Conservation (phyloP, 2,113 vertebrate species). For the Oenanthe oenanthe region DNA sequence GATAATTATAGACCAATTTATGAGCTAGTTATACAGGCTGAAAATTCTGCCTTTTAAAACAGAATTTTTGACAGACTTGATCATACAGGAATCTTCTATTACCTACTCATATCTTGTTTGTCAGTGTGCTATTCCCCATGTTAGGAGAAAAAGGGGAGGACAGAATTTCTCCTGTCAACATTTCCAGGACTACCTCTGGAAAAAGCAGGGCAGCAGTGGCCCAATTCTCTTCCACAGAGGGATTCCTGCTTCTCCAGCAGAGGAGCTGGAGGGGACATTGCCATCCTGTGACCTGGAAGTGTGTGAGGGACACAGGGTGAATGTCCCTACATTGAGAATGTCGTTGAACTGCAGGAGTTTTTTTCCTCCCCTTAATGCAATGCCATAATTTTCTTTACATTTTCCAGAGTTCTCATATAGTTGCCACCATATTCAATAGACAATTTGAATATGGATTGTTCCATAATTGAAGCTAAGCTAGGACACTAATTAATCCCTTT, state of each 20-base stretch:
- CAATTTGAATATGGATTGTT: constrained; percentile 57
- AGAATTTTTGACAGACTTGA: neutral
- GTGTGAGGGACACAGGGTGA: neutral
- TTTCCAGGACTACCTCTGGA: neutral
- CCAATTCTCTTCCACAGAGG: neutral
- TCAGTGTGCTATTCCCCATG: rapidly evolving
- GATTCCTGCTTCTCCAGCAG: neutral
- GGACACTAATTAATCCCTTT: constrained; percentile 62
- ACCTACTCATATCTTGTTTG: neutral
- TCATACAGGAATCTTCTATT: neutral
- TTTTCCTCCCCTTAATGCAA: neutral
- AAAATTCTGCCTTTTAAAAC: neutral
- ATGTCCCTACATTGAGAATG: neutral
- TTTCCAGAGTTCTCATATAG: neutral
- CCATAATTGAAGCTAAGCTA: constrained; percentile 41
- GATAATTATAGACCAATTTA: neutral
- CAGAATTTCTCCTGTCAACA: neutral
- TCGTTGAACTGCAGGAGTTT: neutral
- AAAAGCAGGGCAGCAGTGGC: neutral
- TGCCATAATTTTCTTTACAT: neutral
- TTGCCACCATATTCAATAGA: neutral
- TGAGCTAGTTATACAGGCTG: neutral
- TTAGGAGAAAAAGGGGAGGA: neutral
- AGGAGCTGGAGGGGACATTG: neutral
- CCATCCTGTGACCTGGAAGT: neutral